Conservation (phyloP, 35 echinoderm and acorn worm species). For the Holothuria glaberrima region DNA sequence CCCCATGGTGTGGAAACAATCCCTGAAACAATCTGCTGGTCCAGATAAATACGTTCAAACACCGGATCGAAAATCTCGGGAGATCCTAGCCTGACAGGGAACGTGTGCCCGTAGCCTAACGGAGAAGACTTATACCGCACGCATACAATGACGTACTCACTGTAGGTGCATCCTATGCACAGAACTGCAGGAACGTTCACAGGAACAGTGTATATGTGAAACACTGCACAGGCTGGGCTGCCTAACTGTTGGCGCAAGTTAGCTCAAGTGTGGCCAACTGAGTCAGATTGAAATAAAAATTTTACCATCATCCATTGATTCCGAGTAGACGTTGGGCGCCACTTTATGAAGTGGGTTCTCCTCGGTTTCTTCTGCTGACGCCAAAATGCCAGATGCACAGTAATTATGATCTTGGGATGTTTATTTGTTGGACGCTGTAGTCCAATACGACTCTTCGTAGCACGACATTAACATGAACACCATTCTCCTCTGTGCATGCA, state of each 20-base stretch:
- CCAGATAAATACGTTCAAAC: background rate
- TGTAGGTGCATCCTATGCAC: background rate
- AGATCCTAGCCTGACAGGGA: background rate
- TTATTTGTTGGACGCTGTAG: no score
- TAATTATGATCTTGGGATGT: no score
- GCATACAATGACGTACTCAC: background rate
- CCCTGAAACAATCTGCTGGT: background rate
- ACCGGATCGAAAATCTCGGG: background rate
- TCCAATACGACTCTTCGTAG: no score
- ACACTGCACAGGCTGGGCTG: slow-evolving; percentile 17
- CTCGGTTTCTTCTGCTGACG: no score
- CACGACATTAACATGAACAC: no score
- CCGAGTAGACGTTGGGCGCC: background rate
- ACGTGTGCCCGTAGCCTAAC: background rate
- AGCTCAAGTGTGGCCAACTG: slow-evolving; percentile 26
- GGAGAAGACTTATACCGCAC: background rate
- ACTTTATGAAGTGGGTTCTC: no score
- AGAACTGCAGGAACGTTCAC: background rate
- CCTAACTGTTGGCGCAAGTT: background rate
- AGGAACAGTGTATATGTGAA: background rate
- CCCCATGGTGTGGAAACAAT: no score
- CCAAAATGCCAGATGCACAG: no score
- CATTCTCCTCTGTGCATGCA: no score
- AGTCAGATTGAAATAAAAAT: background rate
- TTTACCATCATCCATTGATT: background rate